Evolutionary conservation across 2,888 invertebrate species (phyloP), one percentile per base, ranked within the genome.

Genomic region (Drosophila emarginata): DNA sequence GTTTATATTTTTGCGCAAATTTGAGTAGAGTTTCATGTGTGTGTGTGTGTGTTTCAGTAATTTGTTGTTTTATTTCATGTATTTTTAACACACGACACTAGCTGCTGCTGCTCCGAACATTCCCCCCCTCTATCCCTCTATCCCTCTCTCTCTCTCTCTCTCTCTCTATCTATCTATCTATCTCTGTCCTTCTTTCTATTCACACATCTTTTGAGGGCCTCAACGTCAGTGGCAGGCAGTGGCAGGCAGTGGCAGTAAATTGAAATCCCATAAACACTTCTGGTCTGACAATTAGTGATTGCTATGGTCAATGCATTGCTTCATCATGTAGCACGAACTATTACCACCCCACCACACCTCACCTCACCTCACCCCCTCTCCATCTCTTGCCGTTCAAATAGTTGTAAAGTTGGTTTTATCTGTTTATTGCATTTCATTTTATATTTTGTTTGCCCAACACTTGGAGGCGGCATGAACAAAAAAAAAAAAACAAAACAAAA

Each of bases 201-300:
- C 52, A 40, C 52, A 40, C 52, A 15, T 18, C 63, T 71, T 76
- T 72, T 72, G 64, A 79, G 73, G 79, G 74, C 74, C 71, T 64
- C 57, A 37, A 39, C 23, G 52, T 54, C 45, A 21, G 12, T 14
- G 45, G 66, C 66, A 66, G 58, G 1, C 7, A 9, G 23, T 4
- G 4, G 23, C 23, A 28, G 28, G 23, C 23, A 26, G 5, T 57
- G 67, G 50, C 70, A 66, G 53, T 40, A 77, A 82, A 79, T 74
- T 70, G 72, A 69, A 83, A 75, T 64, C 67, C 73, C 68, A 82
- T 80, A 83, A 83, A 77, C 78, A 73, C 74, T 80, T 69, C 11
- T 45, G 11, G 74, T 58, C 80, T 72, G 80, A 76, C 82, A 82
- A 82, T 86, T 83, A 80, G 83, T 77, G 71, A 72, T 62, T 77